Evolutionary conservation across 2,888 invertebrate genomes (phyloP).

Genomic region (Parascotia fuliginaria): DNA sequence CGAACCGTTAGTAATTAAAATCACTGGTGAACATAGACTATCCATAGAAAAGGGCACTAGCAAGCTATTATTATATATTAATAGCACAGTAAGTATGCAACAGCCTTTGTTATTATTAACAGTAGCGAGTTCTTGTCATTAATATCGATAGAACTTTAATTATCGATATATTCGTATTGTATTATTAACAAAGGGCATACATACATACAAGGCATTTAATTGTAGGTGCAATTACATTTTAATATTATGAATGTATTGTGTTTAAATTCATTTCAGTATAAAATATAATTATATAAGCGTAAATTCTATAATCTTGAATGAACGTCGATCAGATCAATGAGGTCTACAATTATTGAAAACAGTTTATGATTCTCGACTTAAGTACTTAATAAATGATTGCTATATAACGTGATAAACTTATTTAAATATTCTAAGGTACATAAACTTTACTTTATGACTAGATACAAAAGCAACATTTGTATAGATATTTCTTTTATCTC

Average conservation of each 20-base stretch:
- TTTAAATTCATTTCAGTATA: conserved; percentile 12
- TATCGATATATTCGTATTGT: conserved; percentile 48
- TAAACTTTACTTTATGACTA: too few relatives aligned
- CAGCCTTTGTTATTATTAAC: conserved; percentile 48
- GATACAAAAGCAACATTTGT: too few relatives aligned
- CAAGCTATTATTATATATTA: neutral
- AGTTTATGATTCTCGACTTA: too few relatives aligned
- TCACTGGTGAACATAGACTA: too few relatives aligned
- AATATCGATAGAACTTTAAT: conserved; percentile 62
- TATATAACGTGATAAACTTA: too few relatives aligned
- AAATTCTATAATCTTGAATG: neutral
- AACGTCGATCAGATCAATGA: neutral
- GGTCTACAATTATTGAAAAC: too few relatives aligned
- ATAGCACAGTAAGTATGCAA: neutral
- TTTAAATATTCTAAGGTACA: too few relatives aligned
- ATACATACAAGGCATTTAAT: conserved; percentile 32
- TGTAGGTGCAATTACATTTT: conserved; percentile 12
- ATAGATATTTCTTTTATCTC: too few relatives aligned
- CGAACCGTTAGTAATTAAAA: too few relatives aligned
- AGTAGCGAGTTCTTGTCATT: conserved; percentile 59
- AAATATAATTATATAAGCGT: neutral
- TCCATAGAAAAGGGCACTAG: too few relatives aligned
- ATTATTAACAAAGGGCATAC: conserved; percentile 35
- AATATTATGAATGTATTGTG: conserved; percentile 24
- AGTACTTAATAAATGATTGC: too few relatives aligned